Conservation (phyloP, 1,140 invertebrate species). For the Aphelenchoides besseyi region DNA sequence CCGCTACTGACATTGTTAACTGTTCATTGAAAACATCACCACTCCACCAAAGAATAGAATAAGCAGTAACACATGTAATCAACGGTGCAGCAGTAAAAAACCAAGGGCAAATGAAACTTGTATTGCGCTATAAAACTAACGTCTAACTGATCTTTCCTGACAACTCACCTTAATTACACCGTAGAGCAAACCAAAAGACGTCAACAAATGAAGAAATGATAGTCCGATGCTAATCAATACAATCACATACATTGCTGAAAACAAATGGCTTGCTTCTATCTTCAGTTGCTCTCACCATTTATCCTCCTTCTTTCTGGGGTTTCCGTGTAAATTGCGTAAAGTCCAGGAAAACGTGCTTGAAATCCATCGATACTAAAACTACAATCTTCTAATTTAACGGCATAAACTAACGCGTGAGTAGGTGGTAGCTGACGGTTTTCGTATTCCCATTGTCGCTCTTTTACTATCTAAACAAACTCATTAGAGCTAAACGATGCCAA, state of each 20-base stretch:
- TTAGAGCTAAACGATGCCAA: too few species aligned
- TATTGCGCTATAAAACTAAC: conserved; percentile 35
- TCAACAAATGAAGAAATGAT: conserved; percentile 50
- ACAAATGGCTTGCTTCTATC: conserved; percentile 15
- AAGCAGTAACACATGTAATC: conserved; percentile 53
- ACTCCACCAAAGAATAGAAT: conserved; percentile 60
- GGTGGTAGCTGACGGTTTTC: conserved; percentile 57
- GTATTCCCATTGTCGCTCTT: conserved; percentile 51
- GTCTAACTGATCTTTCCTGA: neutral
- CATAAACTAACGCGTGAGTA: conserved; percentile 39
- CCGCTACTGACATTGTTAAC: conserved; percentile 57
- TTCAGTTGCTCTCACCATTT: conserved; percentile 46
- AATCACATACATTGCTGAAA: conserved; percentile 56
- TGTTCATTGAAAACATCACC: conserved; percentile 54
- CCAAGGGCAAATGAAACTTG: conserved; percentile 53
- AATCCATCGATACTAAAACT: conserved; percentile 51
- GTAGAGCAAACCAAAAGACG: conserved; percentile 49
- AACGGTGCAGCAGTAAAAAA: conserved; percentile 54
- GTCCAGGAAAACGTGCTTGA: conserved; percentile 58
- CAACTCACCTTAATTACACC: conserved; percentile 49
- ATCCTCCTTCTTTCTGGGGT: conserved; percentile 57
- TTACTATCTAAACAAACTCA: too few species aligned
- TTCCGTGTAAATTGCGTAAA: conserved; percentile 60
- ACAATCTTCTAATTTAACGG: too few species aligned
- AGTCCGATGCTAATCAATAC: conserved; percentile 55